Base-by-base conservation (phyloP, 2,888 invertebrate species). In the Selenia dentaria region DNA sequence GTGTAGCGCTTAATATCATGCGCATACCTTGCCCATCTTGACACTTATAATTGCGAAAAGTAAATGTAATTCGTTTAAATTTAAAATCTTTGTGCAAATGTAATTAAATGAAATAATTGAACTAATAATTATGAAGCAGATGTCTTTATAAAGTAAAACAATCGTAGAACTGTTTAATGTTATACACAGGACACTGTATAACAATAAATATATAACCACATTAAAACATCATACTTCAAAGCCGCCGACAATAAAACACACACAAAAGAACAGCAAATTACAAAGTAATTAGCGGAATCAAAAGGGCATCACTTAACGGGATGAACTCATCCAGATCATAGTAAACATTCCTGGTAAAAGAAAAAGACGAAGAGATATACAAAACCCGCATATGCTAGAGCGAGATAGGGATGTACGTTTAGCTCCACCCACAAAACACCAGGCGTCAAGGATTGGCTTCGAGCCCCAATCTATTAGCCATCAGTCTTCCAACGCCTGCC, bases 241-340 rank as follows among this genome's bases (percentile, higher is more conserved):
- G n/a, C n/a, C 20, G 12, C 16, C 22, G 5, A 18, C 29, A 53
- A 50, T 13, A 18, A 46, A n/a, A 11, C 16, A 26, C 45, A 42
- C 41, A 36, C 32, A 38, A 52, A 58, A 51, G 50, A 50, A 38
- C 48, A 38, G 42, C 16, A 47, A 56, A 52, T 75, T 67, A 79
- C 69, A 72, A 74, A 72, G 67, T 74, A 73, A 77, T 81, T 79
- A 79, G 61, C 59, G 43, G 66, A 69, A 66, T 64, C 62, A 69
- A 72, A 64, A 74, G 74, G 70, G 64, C 70, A 74, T 72, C 74
- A 70, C 70, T 64, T 48, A 64, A 70, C 64, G 59, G 61, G 73
- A 84, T 87, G 85, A 86, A 86, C 80, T 87, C 86, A 87, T 76
- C 69, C 74, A 69, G 59, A 77, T 78, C 84, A 85, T 72, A 70